Percentiles rank a stretch among this genome's conserved stretches.
Conservation (phyloP, 1,140 invertebrate species). For the Dinoponera quadriceps region DNA sequence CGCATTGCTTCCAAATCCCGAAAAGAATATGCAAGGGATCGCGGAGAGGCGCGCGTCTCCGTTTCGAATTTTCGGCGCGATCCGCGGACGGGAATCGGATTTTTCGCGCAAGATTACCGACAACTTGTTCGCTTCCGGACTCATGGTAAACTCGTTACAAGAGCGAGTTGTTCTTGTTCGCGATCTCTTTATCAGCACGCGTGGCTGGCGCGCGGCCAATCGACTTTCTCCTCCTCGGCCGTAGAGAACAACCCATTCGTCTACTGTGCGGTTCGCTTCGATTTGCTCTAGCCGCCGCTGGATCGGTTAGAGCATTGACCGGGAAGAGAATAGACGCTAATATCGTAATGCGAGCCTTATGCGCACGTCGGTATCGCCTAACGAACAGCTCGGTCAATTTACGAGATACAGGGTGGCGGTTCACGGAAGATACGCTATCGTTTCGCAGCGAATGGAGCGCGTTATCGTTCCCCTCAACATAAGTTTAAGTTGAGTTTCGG, state of each 20-base stretch:
- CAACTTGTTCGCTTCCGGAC: constrained; percentile 33
- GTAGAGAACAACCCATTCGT: constrained; percentile 30
- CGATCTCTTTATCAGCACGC: constrained; percentile 82
- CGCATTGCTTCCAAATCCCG: not conserved
- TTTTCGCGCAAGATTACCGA: not conserved
- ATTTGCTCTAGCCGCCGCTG: constrained; percentile 33
- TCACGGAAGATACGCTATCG: not conserved
- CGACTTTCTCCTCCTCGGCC: constrained; percentile 60
- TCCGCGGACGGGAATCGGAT: not conserved
- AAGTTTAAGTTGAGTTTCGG: not conserved
- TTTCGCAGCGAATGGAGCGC: not conserved
- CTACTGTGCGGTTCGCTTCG: constrained; percentile 1
- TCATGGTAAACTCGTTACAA: constrained; percentile 49
- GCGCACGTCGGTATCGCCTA: not conserved
- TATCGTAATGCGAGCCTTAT: not conserved
- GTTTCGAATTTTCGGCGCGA: constrained; percentile 12
- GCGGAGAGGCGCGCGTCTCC: no score
- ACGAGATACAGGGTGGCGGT: not conserved
- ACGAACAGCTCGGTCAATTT: constrained; percentile 21
- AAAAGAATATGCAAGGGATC: not conserved
- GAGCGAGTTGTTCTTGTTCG: constrained; percentile 76
- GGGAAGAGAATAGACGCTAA: constrained; percentile 29
- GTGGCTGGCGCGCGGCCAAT: constrained; percentile 79
- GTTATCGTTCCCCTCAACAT: constrained; percentile 6
- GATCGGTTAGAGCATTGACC: constrained; percentile 57